Evolutionary conservation across 2,888 invertebrate genomes (phyloP).

Genomic region (Nowickia ferox): DNA sequence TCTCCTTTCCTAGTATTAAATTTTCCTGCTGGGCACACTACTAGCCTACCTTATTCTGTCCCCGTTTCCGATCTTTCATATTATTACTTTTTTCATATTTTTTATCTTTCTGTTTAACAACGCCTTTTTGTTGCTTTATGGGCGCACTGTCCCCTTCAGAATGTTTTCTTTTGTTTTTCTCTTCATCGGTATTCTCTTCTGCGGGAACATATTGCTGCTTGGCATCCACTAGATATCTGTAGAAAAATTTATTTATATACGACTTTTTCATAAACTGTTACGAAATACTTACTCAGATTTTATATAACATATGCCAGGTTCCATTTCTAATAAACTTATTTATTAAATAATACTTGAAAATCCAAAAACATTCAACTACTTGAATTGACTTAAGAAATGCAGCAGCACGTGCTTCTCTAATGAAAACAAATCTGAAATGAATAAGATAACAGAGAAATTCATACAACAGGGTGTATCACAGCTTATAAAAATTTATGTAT

Average conservation of each 20-base stretch:
- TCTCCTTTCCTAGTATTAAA: too few species aligned
- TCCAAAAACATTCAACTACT: background rate
- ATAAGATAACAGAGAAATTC: too few species aligned
- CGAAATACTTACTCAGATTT: constrained; percentile 78
- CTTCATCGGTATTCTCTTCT: constrained; percentile 72
- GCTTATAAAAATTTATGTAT: too few species aligned
- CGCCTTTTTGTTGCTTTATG: background rate
- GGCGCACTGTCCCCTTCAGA: constrained; percentile 19
- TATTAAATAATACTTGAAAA: constrained; percentile 3
- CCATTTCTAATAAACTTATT: constrained; percentile 75
- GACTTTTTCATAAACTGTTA: background rate
- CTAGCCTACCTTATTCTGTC: constrained; percentile 80
- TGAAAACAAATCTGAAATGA: constrained; percentile 39
- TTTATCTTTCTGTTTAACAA: constrained; percentile 38
- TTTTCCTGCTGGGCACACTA: too few species aligned
- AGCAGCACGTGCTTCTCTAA: constrained; percentile 60
- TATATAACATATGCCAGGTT: constrained; percentile 82
- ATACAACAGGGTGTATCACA: too few species aligned
- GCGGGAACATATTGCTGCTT: constrained; percentile 58
- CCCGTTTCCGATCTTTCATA: constrained; percentile 79
- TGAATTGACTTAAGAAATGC: background rate
- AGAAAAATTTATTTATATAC: background rate
- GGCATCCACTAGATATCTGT: constrained; percentile 74
- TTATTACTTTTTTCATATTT: constrained; percentile 76
- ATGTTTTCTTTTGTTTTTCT: constrained; percentile 54